Conservation (phyloP, 1,140 invertebrate genomes). For the Drosophila quadrilineata region DNA sequence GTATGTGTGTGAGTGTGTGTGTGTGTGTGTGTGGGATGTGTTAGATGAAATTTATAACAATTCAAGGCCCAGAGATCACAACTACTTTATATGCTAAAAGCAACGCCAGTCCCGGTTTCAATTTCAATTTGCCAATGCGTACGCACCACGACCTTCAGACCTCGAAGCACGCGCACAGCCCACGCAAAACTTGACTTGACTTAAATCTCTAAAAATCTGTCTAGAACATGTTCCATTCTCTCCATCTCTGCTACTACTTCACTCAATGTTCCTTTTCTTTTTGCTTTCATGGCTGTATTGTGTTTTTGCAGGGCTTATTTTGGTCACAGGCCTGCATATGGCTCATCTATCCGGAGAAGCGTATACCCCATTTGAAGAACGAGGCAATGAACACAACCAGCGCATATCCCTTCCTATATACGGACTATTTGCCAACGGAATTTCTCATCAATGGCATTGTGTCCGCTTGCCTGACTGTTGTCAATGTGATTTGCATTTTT, state of each 20-base stretch:
- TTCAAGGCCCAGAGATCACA: slow-evolving; percentile 54
- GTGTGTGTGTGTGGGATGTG: slow-evolving; percentile 4
- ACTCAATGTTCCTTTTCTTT: not conserved
- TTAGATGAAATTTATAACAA: slow-evolving; percentile 52
- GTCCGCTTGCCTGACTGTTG: slow-evolving; percentile 89
- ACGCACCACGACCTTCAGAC: slow-evolving; percentile 63
- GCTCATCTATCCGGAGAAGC: slow-evolving; percentile 86
- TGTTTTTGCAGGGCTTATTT: slow-evolving; percentile 85
- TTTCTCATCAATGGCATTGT: slow-evolving; percentile 90
- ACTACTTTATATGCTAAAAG: slow-evolving; percentile 62
- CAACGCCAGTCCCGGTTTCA: slow-evolving; percentile 35
- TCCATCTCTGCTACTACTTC: not conserved
- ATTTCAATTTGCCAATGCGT: slow-evolving; percentile 52
- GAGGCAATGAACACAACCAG: slow-evolving; percentile 85
- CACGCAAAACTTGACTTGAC: slow-evolving; percentile 27
- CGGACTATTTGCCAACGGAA: slow-evolving; percentile 88
- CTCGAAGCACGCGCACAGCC: slow-evolving; percentile 39
- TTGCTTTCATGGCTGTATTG: not conserved
- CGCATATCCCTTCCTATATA: slow-evolving; percentile 86
- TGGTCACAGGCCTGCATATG: slow-evolving; percentile 89
- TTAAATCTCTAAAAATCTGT: not conserved
- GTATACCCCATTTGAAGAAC: slow-evolving; percentile 86
- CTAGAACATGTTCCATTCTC: not conserved
- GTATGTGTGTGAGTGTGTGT: not conserved
- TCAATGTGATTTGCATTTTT: slow-evolving; percentile 93